phyloP scores from a whole-genome alignment of 2,888 invertebrate genomes.

The Parnassius apollo region DNA sequence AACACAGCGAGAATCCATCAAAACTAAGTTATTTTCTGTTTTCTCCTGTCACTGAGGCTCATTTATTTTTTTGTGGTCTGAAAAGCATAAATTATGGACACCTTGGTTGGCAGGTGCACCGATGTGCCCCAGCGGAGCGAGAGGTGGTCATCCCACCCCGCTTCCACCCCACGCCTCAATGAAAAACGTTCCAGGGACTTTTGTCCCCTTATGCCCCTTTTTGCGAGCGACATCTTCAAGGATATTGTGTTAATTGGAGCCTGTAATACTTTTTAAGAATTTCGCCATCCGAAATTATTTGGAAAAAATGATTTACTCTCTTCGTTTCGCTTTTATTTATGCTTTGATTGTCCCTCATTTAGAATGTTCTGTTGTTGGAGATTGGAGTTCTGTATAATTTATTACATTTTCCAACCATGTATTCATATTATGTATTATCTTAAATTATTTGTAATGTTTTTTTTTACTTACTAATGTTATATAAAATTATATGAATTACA shows the following conservation, averaged over 20 bases:
- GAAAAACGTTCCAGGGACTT: slow-evolving; percentile 75
- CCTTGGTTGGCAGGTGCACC: slow-evolving; percentile 55
- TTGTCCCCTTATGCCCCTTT: slow-evolving; percentile 72
- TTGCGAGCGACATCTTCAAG: slow-evolving; percentile 76
- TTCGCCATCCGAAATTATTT: slow-evolving; percentile 48
- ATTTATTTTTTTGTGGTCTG: slow-evolving; percentile 76
- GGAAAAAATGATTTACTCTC: slow-evolving; percentile 51
- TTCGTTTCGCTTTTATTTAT: slow-evolving; percentile 25
- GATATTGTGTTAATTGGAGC: slow-evolving; percentile 78
- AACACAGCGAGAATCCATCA: too few relatives aligned
- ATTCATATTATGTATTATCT: background rate
- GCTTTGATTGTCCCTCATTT: slow-evolving; percentile 5
- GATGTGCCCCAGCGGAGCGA: slow-evolving; percentile 17
- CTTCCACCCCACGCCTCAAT: slow-evolving; percentile 44
- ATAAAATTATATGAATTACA: too few relatives aligned
- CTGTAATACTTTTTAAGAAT: slow-evolving; percentile 64
- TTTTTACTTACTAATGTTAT: background rate
- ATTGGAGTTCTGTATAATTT: background rate
- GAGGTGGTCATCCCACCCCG: slow-evolving; percentile 30
- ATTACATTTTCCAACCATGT: background rate
- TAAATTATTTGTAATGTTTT: background rate
- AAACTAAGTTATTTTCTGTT: slow-evolving; percentile 42
- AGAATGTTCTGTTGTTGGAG: slow-evolving; percentile 1
- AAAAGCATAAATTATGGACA: slow-evolving; percentile 78
- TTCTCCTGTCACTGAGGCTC: slow-evolving; percentile 55